These are phyloP conservation scores for Serranus cabrilla DNA, from an alignment of 2,797 vertebrate species.

Conservation along the genomic window DNA sequence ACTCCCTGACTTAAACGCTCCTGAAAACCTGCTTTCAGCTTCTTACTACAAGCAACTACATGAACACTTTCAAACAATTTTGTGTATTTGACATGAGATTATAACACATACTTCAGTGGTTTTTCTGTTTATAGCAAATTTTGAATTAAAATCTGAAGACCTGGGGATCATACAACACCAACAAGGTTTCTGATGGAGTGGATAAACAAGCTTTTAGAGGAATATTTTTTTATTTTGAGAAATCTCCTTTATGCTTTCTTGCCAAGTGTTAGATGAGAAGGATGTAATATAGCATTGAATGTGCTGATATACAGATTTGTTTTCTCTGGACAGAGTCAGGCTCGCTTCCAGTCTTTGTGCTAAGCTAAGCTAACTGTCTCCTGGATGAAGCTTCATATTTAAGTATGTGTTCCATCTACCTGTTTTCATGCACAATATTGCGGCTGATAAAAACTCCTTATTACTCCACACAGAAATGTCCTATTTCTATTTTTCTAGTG, in stretches of 20 bases:
- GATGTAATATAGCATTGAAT: not conserved
- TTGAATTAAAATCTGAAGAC: not conserved
- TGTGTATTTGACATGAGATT: not conserved
- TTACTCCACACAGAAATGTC: too few species aligned
- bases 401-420: not conserved
- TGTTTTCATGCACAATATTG: too few species aligned
- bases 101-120: not conserved
- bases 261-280: not conserved
- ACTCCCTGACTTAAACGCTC: conserved; percentile 5
- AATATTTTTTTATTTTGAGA: not conserved
- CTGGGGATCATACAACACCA: not conserved
- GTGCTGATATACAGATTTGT: not conserved
- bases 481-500: too few species aligned
- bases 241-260: not conserved
- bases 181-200: not conserved
- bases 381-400: not conserved
- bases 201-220: not conserved
- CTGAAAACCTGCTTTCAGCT: conserved; percentile 20
- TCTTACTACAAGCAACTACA: not conserved
- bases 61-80: not conserved
- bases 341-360: conserved; percentile 11
- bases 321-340: not conserved
- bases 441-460: too few species aligned
- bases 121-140: not conserved
- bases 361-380: not conserved